A percentile compares a stretch with the other conserved stretches of the same genome.
phyloP scores from a whole-genome alignment of 2,797 vertebrate species.

The Chrosomus eos region DNA sequence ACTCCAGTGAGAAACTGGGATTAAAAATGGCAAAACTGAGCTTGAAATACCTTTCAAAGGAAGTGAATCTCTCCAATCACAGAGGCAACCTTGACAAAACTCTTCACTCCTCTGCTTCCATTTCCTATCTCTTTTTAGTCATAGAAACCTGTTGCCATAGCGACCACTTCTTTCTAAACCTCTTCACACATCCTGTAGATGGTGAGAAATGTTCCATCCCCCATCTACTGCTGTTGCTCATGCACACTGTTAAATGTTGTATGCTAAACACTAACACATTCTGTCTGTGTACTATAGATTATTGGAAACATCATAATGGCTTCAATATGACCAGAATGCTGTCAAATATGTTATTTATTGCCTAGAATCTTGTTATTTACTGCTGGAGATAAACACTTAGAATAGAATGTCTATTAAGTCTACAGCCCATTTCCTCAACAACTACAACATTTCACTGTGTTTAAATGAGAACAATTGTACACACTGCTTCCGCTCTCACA shows the following conservation, averaged over 20 bases:
- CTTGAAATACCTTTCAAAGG: conserved; percentile 23
- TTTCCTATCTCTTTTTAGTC: conserved; percentile 52
- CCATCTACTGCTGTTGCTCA: conserved; percentile 30
- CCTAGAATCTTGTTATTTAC: conserved; percentile 5
- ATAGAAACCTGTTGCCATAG: conserved; percentile 77
- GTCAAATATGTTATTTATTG: conserved; percentile 21
- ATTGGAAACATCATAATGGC: conserved; percentile 27
- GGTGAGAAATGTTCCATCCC: conserved; percentile 48
- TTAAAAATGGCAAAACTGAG: background rate
- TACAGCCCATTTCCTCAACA: conserved; percentile 4
- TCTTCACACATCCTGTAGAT: conserved; percentile 53
- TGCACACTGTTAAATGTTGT: conserved; percentile 34
- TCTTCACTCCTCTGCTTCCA: conserved; percentile 49
- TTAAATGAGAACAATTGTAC: background rate
- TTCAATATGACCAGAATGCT: conserved; percentile 15
- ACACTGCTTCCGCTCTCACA: background rate
- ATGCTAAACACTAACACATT: conserved; percentile 35
- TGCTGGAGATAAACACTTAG: background rate
- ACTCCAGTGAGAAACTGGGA: background rate
- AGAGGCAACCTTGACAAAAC: conserved; percentile 59
- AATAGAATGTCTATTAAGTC: background rate
- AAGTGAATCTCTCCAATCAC: conserved; percentile 46
- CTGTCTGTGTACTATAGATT: conserved; percentile 32
- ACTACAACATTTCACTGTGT: background rate
- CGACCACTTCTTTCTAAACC: conserved; percentile 70